Evolutionary conservation across 2,888 invertebrate genomes (phyloP), one percentile per base, ranked within the genome.

Genomic region (Hydroisotoma schaefferi): DNA sequence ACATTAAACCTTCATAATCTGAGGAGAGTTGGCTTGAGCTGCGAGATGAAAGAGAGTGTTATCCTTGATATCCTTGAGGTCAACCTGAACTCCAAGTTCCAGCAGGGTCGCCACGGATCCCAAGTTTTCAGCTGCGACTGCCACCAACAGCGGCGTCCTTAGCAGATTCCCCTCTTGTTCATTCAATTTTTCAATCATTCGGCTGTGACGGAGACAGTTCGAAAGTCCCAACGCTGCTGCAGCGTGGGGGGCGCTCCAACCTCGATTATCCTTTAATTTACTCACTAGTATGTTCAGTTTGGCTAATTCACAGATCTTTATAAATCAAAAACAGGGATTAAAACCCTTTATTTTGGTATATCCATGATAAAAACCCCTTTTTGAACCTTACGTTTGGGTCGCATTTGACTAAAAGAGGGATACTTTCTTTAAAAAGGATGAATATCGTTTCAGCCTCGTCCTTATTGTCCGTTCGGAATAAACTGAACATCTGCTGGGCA

Each of bases 41-140:
- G 94, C 93, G 59, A 91, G 77, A 78, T 95, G 95, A 10, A 97
- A 78, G 0, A 94, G 86, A 0, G 90, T 87, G 74, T 94, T 90
- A 1, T 92, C 92, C 63, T 90, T 86, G 1, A 83, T 81, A 74
- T 94, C 94, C 0, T 82, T 80, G 10, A 86, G 80, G 71, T 90
- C 87, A 1, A 85, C 80, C 63, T 86, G 82, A 0, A 89, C 89
- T 73, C 86, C 85, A 6, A 54, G 43, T 22, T 89, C 87, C 18
- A 95, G 75, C 1, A 97, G 77, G 0, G 89, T 87, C 23, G 91
- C 85, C 0, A 88, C 57, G 3, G 58, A 23, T 6, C 6, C 6
- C 20, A 33, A 6, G 2, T 48, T 49, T 18, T 59, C 54, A n/a
- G 59, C 47, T 12, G 55, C 56, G 48, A 63, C 57, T 6, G 72